A percentile compares a stretch with the other conserved stretches of the same genome.
phyloP scores from a whole-genome alignment of 2,797 vertebrate genomes.

The Lepilemur ruficaudatus region DNA sequence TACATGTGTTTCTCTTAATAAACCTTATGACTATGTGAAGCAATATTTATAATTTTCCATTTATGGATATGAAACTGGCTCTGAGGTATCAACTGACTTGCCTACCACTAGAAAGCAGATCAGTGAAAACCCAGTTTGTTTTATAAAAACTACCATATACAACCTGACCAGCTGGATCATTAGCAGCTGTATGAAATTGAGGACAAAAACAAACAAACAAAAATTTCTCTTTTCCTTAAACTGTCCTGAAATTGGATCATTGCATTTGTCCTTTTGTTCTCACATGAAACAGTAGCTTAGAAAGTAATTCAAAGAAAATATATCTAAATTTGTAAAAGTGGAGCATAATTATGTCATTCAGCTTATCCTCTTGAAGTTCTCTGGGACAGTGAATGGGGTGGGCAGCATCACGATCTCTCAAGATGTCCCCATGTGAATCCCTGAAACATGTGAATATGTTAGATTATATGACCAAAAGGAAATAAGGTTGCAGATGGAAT shows the following conservation, averaged over 20 bases:
- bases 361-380: background rate
- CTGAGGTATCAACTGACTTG: background rate
- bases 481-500: background rate
- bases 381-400: background rate
- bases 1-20: background rate
- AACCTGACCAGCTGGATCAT: background rate
- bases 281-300: background rate
- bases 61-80: background rate
- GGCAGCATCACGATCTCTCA: background rate
- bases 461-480: background rate
- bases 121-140: background rate
- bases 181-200: background rate
- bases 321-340: background rate
- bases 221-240: background rate
- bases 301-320: background rate
- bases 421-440: background rate
- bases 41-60: background rate
- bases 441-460: background rate
- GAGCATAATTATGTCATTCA: background rate
- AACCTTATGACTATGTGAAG: background rate
- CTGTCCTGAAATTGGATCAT: background rate
- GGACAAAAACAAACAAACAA: background rate
- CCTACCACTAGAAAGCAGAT: background rate
- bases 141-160: background rate
- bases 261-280: background rate